phyloP scores from a whole-genome alignment of 1,140 invertebrate genomes.

The Penaeus japonicus region DNA sequence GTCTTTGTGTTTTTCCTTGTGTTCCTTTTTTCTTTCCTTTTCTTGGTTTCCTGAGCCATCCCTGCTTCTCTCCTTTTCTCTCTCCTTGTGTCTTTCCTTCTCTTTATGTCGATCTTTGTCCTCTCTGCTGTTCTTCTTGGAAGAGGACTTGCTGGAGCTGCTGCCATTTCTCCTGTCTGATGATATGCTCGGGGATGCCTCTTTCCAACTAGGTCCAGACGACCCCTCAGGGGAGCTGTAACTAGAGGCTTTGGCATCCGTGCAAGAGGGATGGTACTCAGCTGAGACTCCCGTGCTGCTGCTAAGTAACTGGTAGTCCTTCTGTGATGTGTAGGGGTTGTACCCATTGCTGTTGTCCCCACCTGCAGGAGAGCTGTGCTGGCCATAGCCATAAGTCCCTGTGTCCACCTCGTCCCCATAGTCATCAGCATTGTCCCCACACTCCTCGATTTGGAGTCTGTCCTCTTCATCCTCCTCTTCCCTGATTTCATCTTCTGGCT shows the following conservation, averaged over 20 bases:
- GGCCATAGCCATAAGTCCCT: background rate
- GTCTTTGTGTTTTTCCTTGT: constrained; percentile 19
- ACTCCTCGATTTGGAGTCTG: constrained; percentile 22
- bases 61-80: background rate
- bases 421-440: background rate
- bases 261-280: constrained; percentile 4
- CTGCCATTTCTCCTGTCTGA: constrained; percentile 21
- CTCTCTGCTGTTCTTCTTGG: background rate
- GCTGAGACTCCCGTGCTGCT: background rate
- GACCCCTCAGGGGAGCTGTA: background rate
- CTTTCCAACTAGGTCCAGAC: background rate
- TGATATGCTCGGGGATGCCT: background rate
- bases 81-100: background rate
- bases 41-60: background rate
- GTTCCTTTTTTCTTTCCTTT: constrained; percentile 3
- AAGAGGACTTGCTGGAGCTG: background rate
- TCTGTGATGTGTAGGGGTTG: constrained; percentile 15
- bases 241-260: background rate
- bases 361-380: background rate
- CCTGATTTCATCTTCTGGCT: background rate
- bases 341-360: background rate
- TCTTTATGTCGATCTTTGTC: background rate
- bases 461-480: constrained; percentile 24
- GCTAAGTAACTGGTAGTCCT: constrained; percentile 1
- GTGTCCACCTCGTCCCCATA: background rate